These are phyloP conservation scores for Falcunculus frontatus DNA, from an alignment of 2,113 vertebrate genomes.

Conservation along the genomic window DNA sequence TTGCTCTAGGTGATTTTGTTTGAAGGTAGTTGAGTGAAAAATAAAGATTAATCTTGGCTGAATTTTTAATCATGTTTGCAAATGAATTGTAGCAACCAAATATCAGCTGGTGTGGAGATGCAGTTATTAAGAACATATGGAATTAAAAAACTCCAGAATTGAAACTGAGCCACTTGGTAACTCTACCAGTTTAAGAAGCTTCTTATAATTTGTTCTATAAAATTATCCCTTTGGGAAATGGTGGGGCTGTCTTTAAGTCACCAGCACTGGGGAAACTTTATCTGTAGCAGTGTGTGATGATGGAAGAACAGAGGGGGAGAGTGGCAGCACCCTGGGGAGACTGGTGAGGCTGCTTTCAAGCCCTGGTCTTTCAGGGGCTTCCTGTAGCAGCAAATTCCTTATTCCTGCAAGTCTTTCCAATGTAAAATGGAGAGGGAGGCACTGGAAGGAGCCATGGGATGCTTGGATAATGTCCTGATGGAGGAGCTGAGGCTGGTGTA, in stretches of 20 bases:
- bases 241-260: background rate
- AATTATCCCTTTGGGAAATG: background rate
- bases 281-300: no score
- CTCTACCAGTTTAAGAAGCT: background rate
- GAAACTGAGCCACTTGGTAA: background rate
- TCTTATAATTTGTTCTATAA: background rate
- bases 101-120: constrained; percentile 11
- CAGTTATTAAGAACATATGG: background rate
- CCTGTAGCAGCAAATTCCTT: no score
- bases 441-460: background rate
- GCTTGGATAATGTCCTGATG: background rate
- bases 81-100: constrained; percentile 15
- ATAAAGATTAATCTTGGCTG: constrained; percentile 53
- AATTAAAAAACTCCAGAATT: background rate
- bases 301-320: background rate
- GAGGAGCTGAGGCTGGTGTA: background rate
- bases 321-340: no score
- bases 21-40: constrained; percentile 48
- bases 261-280: background rate
- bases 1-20: constrained; percentile 44
- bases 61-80: constrained; percentile 51
- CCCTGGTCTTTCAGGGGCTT: no score
- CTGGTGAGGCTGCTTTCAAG: no score
- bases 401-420: background rate
- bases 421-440: background rate